Percentiles rank a stretch among this genome's conserved stretches.
These are phyloP conservation scores for Xylocopa sonorina DNA, from an alignment of 1,140 invertebrate genomes.

Conservation along the genomic window DNA sequence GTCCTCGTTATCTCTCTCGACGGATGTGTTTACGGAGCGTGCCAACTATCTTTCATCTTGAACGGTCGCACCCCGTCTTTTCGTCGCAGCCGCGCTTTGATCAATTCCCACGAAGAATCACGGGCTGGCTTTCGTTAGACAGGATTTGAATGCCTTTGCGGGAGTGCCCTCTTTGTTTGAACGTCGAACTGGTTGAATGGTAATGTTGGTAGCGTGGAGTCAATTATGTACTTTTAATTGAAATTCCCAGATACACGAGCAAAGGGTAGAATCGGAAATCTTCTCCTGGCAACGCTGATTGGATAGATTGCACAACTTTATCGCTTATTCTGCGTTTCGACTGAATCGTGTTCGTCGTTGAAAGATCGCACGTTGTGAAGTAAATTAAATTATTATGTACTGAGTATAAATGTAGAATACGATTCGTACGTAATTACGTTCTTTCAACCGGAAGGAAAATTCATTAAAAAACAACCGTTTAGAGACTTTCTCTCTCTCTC, in stretches of 20 bases:
- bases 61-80: constrained; percentile 9
- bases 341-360: too few species aligned
- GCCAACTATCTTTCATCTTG: constrained; percentile 35
- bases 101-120: constrained; percentile 23
- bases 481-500: too few species aligned
- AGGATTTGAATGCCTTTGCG: not conserved
- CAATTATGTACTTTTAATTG: not conserved
- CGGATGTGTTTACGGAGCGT: constrained; percentile 36
- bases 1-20: constrained; percentile 39
- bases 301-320: too few species aligned
- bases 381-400: too few species aligned
- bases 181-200: not conserved
- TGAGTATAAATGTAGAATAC: too few species aligned
- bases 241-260: not conserved
- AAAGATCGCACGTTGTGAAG: too few species aligned
- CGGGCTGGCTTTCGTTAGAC: not conserved
- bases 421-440: too few species aligned
- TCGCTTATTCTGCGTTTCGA: too few species aligned
- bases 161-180: not conserved
- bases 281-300: too few species aligned
- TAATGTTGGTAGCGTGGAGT: not conserved
- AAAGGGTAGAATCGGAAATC: too few species aligned
- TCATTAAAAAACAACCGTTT: too few species aligned
- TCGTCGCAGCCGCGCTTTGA: constrained; percentile 7
- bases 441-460: too few species aligned